A percentile compares a stretch with the other conserved stretches of the same genome.
Conservation (phyloP, 2,888 invertebrate species). For the Gasteruption jaculator region DNA sequence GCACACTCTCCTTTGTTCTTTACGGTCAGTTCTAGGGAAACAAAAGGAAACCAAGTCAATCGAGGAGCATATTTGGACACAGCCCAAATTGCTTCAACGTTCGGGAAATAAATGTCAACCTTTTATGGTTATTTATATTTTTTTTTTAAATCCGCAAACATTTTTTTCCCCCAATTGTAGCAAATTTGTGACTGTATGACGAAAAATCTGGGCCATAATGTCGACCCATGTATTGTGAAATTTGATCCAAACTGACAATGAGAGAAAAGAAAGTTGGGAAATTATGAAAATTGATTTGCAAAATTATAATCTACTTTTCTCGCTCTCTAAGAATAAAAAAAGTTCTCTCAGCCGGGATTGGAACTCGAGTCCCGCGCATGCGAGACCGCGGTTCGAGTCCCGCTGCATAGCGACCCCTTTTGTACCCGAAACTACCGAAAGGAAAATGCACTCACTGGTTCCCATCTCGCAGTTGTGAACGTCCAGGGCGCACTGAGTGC, state of each 20-base stretch:
- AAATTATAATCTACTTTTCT: not conserved
- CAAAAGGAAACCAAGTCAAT: conserved; percentile 16
- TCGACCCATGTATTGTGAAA: too few relatives aligned
- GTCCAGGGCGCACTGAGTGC: conserved; percentile 61
- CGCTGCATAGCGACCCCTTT: too few relatives aligned
- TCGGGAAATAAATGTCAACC: too few relatives aligned
- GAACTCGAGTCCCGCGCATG: too few relatives aligned
- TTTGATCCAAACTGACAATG: not conserved
- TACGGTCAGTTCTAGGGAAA: conserved; percentile 57
- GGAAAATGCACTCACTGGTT: conserved; percentile 55
- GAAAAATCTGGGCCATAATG: too few relatives aligned
- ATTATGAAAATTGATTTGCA: not conserved
- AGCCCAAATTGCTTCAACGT: too few relatives aligned
- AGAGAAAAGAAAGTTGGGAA: conserved; percentile 2
- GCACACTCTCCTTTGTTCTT: conserved; percentile 64
- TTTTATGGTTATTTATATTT: conserved; percentile 1
- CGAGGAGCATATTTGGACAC: too few relatives aligned
- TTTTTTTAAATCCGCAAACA: too few relatives aligned
- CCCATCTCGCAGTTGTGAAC: conserved; percentile 65
- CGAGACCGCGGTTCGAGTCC: too few relatives aligned
- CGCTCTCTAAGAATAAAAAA: not conserved
- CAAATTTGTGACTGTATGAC: too few relatives aligned
- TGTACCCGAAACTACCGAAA: not conserved
- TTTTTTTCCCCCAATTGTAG: too few relatives aligned
- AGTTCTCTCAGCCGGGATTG: not conserved